Percentiles rank a stretch among this genome's conserved stretches.
phyloP scores from a whole-genome alignment of 2,797 vertebrate species.

The Naso thynnoides region DNA sequence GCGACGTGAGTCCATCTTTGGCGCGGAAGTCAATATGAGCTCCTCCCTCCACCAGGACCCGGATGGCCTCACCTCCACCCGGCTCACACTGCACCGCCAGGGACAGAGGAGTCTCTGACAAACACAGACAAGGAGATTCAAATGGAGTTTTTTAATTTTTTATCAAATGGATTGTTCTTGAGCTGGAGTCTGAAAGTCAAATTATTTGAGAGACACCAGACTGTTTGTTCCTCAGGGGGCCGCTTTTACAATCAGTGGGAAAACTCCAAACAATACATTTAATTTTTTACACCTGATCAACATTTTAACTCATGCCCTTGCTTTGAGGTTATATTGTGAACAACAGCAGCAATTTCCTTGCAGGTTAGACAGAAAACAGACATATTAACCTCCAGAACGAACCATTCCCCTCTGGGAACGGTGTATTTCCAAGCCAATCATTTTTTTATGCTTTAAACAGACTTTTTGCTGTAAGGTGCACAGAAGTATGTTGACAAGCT shows the following conservation, averaged over 20 bases:
- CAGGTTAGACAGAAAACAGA: background rate
- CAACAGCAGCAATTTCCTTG: constrained; percentile 6
- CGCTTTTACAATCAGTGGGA: background rate
- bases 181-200: constrained; percentile 13
- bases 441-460: background rate
- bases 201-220: background rate
- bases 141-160: constrained; percentile 8
- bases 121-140: constrained; percentile 16
- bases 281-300: background rate
- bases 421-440: background rate
- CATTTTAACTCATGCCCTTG: background rate
- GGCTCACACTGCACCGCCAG: constrained; percentile 92
- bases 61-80: constrained; percentile 90
- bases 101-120: constrained; percentile 91
- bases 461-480: background rate
- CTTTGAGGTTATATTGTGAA: constrained; percentile 5
- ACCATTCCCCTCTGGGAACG: too few relatives aligned
- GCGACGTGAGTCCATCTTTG: constrained; percentile 92
- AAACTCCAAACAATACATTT: background rate
- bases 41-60: constrained; percentile 91
- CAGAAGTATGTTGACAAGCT: too few relatives aligned
- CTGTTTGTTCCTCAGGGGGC: background rate
- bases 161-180: background rate
- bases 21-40: constrained; percentile 94
- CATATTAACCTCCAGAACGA: background rate